Evolutionary conservation across 2,888 invertebrate species (phyloP), one percentile per base, ranked within the genome.

Genomic region (Pristionchus maxplancki): DNA sequence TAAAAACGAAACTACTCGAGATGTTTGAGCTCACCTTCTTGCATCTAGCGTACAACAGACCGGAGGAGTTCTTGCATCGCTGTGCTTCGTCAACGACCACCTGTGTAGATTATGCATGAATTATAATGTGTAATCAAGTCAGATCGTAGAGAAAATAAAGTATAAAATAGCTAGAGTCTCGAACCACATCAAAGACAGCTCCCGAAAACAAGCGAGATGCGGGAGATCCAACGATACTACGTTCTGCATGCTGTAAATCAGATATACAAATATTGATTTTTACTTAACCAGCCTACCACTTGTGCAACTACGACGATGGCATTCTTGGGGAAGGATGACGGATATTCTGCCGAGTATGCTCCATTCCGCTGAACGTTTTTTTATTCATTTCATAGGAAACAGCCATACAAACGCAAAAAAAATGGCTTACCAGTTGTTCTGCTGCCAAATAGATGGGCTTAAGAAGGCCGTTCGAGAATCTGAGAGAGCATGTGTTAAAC

Each of bases 71-170:
- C 64, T 85, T 85, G 64, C 44, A 40, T 40, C 85, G 37, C 20
- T 85, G 85, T 13, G 85, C 85, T 40, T 85, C 85, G 64, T 85
- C 85, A 11, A 85, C 40, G n/a, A 85, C 85, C n/a, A 83, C 82
- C 82, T 83, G 50, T 17, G 24, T 9, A 20, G 17, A 71, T 15
- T 34, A 11, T 9, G 9, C 5, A 34, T 34, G 15, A 24, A 71
- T 67, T 11, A 31, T 34, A 9, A 34, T 17, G 58, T 24, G 4
- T 24, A 17, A 58, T 58, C 58, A 17, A 58, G 58, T n/a, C n/a
- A n/a, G n/a, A n/a, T n/a, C n/a, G n/a, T n/a, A 58, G 58, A 58
- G 58, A 58, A n/a, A n/a, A 58, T 58, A 17, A 6, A 58, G n/a
- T n/a, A 13, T 8, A 24, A 15, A 20, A 4, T 58, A 24, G 58